Conservation (phyloP, 2,888 invertebrate genomes). For the Eupithecia subfuscata region DNA sequence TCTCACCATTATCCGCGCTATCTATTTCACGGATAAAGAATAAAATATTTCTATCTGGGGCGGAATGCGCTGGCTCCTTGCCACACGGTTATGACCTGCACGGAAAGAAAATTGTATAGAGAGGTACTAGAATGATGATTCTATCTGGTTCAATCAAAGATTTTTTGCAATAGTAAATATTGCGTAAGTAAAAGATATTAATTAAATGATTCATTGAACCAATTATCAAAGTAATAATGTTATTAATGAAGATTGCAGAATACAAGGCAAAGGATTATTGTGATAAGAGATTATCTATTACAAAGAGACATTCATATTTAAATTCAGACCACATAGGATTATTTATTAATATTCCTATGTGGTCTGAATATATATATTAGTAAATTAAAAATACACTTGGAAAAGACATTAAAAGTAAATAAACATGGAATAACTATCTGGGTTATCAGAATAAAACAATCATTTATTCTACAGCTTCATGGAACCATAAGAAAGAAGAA, state of each 20-base stretch:
- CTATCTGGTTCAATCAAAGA: neutral
- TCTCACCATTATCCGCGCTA: constrained; percentile 37
- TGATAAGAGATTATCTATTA: neutral
- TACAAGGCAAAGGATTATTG: neutral
- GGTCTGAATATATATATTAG: too few relatives aligned
- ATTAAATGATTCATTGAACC: neutral
- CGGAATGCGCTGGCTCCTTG: constrained; percentile 34
- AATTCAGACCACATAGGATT: neutral
- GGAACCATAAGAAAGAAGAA: constrained; percentile 87
- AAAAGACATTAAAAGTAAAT: neutral
- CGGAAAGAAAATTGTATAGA: constrained; percentile 1
- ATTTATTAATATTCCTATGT: neutral
- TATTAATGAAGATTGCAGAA: neutral
- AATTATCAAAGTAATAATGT: neutral
- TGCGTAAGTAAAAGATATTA: neutral
- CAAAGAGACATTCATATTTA: neutral
- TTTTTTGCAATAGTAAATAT: neutral
- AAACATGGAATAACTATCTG: neutral
- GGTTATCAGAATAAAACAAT: neutral
- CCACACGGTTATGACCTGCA: constrained; percentile 33
- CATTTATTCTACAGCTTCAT: constrained; percentile 78
- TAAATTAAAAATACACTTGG: neutral
- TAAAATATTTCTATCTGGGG: constrained; percentile 40
- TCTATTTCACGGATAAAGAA: constrained; percentile 40
- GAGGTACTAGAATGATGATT: neutral